phyloP scores from a whole-genome alignment of 2,797 vertebrate species.

The Rhinogobio ventralis region DNA sequence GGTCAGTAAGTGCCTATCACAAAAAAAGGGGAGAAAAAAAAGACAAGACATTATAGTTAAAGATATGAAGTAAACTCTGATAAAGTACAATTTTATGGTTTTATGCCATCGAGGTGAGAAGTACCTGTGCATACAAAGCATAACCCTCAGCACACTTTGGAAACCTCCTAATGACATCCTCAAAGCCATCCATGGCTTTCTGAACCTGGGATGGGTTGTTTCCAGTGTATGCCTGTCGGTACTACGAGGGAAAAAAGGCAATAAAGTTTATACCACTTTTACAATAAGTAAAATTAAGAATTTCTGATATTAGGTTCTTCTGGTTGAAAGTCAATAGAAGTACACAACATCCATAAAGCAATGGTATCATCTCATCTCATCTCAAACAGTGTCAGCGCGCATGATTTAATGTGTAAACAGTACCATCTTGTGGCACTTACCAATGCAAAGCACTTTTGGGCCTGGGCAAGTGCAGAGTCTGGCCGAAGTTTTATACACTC shows the following conservation, averaged over 20 bases:
- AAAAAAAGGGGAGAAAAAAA: neutral
- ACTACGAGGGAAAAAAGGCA: constrained; percentile 73
- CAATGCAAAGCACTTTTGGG: constrained; percentile 97
- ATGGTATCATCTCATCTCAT: neutral
- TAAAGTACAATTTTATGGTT: neutral
- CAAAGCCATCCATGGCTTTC: constrained; percentile 95
- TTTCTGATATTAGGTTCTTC: neutral
- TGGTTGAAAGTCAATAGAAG: neutral
- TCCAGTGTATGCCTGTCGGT: constrained; percentile 98
- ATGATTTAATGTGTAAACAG: neutral
- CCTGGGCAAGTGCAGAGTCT: constrained; percentile 96
- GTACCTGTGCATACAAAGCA: constrained; percentile 96
- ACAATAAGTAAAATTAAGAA: neutral
- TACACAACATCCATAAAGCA: neutral
- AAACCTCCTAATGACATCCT: constrained; percentile 95
- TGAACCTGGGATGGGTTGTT: constrained; percentile 93
- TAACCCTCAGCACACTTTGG: constrained; percentile 97
- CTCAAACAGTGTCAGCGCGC: neutral
- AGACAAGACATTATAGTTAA: neutral
- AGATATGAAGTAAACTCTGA: neutral
- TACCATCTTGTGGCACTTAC: constrained; percentile 76
- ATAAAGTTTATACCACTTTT: neutral
- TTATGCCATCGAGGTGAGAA: neutral
- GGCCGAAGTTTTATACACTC: constrained; percentile 95
- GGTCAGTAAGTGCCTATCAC: constrained; percentile 95